phyloP scores from a whole-genome alignment of 2,888 invertebrate genomes.

The Nephrocerus scutellatus region DNA sequence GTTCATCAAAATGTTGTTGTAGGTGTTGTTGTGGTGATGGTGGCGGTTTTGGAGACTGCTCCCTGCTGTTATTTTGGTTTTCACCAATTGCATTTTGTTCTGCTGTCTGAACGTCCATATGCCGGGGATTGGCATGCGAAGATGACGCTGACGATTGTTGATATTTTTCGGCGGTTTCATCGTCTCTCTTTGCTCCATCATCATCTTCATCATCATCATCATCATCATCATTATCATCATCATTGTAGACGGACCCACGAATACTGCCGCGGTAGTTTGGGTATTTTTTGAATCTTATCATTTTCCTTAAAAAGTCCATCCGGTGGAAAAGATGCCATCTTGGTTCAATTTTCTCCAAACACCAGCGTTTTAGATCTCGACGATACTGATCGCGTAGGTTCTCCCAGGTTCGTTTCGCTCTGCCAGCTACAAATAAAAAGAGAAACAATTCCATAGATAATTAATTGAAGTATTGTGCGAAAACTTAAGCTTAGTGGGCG shows the following conservation, averaged over 20 bases:
- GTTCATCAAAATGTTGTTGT: no score
- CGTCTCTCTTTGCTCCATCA: no score
- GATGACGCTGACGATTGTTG: no score
- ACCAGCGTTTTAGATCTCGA: conserved; percentile 25
- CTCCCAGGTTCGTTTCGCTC: conserved; percentile 27
- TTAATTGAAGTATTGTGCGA: no score
- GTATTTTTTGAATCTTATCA: conserved; percentile 21
- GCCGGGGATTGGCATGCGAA: no score
- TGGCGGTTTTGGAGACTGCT: not conserved
- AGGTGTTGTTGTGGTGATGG: not conserved
- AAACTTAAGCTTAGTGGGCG: no score
- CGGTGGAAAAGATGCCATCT: conserved; percentile 27
- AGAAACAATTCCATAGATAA: no score
- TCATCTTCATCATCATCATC: no score
- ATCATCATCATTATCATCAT: conserved; percentile 1
- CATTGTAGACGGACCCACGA: no score
- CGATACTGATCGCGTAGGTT: conserved; percentile 29
- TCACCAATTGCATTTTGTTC: no score
- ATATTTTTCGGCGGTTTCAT: not conserved
- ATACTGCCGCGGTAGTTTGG: no score
- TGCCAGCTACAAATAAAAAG: conserved; percentile 18
- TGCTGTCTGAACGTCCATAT: no score
- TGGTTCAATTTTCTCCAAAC: conserved; percentile 20
- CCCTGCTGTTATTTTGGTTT: conserved; percentile 1
- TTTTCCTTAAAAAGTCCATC: conserved; percentile 25